phyloP scores from a whole-genome alignment of 64 coral and sea anemone species.

The Stichodactyla mertensii region DNA sequence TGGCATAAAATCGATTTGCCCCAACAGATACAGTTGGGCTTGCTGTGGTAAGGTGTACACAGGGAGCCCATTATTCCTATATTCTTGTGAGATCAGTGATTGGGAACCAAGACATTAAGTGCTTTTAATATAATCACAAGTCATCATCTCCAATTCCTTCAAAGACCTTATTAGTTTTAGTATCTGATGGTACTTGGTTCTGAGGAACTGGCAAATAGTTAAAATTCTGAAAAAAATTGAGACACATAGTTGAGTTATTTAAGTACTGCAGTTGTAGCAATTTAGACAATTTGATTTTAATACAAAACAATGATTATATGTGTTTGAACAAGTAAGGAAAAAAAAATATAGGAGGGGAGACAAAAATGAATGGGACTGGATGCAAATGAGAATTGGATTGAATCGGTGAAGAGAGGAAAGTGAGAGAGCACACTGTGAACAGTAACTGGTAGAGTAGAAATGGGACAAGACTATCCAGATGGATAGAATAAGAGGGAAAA shows the following conservation, averaged over 20 bases:
- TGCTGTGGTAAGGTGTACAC: not conserved
- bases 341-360: not conserved
- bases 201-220: slow-evolving; percentile 10
- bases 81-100: no score
- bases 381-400: no score
- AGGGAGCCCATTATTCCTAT: not conserved
- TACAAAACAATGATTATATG: no score
- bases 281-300: no score
- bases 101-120: no score
- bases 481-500: no score
- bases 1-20: no score
- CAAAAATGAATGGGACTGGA: not conserved
- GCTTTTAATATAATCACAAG: slow-evolving; percentile 3
- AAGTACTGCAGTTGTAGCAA: no score
- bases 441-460: no score
- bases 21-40: not conserved
- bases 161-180: slow-evolving; percentile 81
- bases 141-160: slow-evolving; percentile 94
- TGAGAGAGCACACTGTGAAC: no score
- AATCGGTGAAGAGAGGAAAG: no score
- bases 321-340: not conserved
- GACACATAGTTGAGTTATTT: not conserved
- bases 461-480: no score
- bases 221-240: not conserved
- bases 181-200: slow-evolving; percentile 33